A percentile compares a stretch with the other conserved stretches of the same genome.
Conservation (phyloP, 2,113 vertebrate genomes). For the Pangasianodon gigas region DNA sequence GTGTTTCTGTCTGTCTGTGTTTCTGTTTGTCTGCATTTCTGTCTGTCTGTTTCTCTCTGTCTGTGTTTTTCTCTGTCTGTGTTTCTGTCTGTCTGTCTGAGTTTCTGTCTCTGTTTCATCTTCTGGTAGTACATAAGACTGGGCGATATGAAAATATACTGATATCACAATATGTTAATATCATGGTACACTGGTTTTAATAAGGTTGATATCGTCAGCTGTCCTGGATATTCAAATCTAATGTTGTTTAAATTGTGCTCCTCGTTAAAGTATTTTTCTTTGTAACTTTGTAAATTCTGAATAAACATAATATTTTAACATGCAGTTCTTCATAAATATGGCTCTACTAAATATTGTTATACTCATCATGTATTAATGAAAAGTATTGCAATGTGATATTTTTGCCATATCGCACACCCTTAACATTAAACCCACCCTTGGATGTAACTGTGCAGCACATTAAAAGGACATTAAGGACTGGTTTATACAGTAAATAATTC, state of each 20-base stretch:
- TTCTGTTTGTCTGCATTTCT: neutral
- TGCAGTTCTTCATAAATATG: neutral
- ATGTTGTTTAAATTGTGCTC: neutral
- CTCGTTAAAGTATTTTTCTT: neutral
- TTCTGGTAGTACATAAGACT: neutral
- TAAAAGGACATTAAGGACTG: neutral
- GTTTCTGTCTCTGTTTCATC: neutral
- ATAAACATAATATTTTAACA: neutral
- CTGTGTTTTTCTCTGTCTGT: neutral
- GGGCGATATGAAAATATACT: neutral
- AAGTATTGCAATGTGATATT: too few relatives aligned
- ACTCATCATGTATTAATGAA: neutral
- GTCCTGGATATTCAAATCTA: neutral
- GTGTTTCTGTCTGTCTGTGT: neutral
- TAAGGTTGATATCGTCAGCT: neutral
- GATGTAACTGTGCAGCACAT: neutral
- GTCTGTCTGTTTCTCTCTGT: neutral
- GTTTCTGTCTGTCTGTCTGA: neutral
- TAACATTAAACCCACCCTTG: too few relatives aligned
- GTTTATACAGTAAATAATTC: neutral
- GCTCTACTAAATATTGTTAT: neutral
- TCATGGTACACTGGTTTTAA: neutral
- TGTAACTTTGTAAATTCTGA: neutral
- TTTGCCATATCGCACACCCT: too few relatives aligned
- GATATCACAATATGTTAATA: neutral